These are phyloP conservation scores for Zoanthus gigantus DNA, from an alignment of 92 coral and sea anemone genomes.

Conservation along the genomic window DNA sequence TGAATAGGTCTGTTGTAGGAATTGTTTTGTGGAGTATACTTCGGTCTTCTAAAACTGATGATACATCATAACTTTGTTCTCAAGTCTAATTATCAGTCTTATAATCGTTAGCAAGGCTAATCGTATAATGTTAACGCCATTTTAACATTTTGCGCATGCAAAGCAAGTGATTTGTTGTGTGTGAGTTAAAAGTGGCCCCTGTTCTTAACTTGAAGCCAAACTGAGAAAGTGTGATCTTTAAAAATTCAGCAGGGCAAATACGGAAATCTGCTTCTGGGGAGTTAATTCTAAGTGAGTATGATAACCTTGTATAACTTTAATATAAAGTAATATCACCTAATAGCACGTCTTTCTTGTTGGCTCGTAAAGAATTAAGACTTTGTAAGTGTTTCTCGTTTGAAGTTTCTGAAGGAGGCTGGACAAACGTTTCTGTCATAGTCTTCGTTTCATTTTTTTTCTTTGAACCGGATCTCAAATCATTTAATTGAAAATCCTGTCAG, in stretches of 20 bases:
- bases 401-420: not conserved
- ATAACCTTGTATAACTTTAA: not conserved
- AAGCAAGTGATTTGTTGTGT: not conserved
- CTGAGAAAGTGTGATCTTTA: constrained; percentile 8
- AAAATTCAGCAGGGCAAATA: constrained; percentile 42
- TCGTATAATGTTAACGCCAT: not conserved
- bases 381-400: not conserved
- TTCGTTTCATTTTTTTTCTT: too few relatives aligned
- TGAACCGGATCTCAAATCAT: too few relatives aligned
- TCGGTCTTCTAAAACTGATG: not conserved
- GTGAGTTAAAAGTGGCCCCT: not conserved
- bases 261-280: constrained; percentile 36
- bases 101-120: not conserved
- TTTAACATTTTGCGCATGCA: not conserved
- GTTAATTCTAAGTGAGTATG: constrained; percentile 36
- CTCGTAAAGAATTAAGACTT: not conserved
- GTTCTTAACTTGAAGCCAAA: not conserved
- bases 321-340: not conserved
- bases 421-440: too few relatives aligned
- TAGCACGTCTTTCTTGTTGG: not conserved
- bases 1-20: too few relatives aligned
- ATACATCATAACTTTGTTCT: not conserved
- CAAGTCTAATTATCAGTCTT: not conserved
- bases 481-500: too few relatives aligned
- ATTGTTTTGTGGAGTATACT: not conserved